Evolutionary conservation across 2,888 invertebrate genomes (phyloP), one percentile per base, ranked within the genome.

Genomic region (Eristalinus sepulchralis): DNA sequence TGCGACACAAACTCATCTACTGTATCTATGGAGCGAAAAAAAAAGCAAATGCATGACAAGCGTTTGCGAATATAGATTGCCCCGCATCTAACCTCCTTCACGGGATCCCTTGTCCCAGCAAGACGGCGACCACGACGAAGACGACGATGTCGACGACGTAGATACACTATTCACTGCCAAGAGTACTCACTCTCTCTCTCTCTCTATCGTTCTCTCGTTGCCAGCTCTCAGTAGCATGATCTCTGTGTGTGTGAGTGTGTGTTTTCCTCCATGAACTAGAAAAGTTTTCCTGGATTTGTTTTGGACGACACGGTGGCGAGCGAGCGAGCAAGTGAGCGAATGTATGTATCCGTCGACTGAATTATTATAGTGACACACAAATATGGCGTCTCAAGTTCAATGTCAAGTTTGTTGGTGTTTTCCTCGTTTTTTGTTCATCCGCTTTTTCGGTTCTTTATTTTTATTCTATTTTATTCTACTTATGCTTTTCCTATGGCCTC

Each of bases 351-450:
- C 82, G 75, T 62, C 55, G 86, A 75, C 73, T 82, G 78, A 83
- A 86, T 86, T 83, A 86, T 86, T 86, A 82, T 86, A 86, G 86
- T 86, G 86, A 86, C 86, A 86, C 83, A 86, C 86, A 86, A 86
- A 86, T 83, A 86, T 86, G 86, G 86, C 82, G 87, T 87, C 87
- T 87, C 87, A 87, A 87, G 87, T 87, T 87, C 87, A 87, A 87
- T 87, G 87, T 87, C 87, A 87, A 87, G 87, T 76, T 76, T 83
- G 87, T 83, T 87, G 82, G 85, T 86, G 47, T 78, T 73, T 86
- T 85, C 75, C 20, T 77, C 59, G 27, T 55, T 73, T 59, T 76
- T 64, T n/a, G 6, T 70, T 66, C 53, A 9, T 72, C 27, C 27
- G 27, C 27, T 73, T 71, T 63, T 53, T n/a, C 70, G n/a, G 20